These are phyloP conservation scores for Heliconius sara DNA, from an alignment of 2,888 invertebrate species.

Conservation along the genomic window DNA sequence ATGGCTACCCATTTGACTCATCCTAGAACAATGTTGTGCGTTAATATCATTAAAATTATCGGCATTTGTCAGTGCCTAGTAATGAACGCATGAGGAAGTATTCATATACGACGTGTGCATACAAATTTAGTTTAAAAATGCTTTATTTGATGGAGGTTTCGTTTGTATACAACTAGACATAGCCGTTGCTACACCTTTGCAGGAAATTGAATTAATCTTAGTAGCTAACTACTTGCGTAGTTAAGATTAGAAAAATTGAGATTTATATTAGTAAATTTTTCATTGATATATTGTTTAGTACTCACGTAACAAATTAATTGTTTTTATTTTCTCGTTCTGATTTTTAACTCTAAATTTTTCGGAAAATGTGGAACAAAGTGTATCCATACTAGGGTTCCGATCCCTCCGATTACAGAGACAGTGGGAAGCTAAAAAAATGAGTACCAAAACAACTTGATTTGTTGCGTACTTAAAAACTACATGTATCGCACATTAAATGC, in stretches of 20 bases:
- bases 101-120: slow-evolving; percentile 30
- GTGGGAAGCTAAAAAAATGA: neutral
- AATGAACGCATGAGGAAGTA: slow-evolving; percentile 33
- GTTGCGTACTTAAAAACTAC: neutral
- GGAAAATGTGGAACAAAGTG: neutral
- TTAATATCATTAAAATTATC: slow-evolving; percentile 40
- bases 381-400: neutral
- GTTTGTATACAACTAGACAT: neutral
- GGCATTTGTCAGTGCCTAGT: slow-evolving; percentile 28
- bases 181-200: neutral
- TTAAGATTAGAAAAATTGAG: neutral
- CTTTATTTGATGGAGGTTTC: neutral
- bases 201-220: neutral
- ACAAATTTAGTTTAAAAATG: slow-evolving; percentile 8
- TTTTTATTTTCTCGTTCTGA: too few relatives aligned
- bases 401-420: neutral
- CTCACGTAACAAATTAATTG: too few relatives aligned
- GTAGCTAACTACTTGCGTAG: neutral
- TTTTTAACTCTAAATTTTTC: too few relatives aligned
- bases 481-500: neutral
- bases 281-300: too few relatives aligned
- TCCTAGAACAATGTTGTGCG: slow-evolving; percentile 34
- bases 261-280: neutral
- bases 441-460: neutral
- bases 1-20: slow-evolving; percentile 37